Base-by-base conservation (phyloP, 2,888 invertebrate genomes). In the Eupeodes luniger region DNA sequence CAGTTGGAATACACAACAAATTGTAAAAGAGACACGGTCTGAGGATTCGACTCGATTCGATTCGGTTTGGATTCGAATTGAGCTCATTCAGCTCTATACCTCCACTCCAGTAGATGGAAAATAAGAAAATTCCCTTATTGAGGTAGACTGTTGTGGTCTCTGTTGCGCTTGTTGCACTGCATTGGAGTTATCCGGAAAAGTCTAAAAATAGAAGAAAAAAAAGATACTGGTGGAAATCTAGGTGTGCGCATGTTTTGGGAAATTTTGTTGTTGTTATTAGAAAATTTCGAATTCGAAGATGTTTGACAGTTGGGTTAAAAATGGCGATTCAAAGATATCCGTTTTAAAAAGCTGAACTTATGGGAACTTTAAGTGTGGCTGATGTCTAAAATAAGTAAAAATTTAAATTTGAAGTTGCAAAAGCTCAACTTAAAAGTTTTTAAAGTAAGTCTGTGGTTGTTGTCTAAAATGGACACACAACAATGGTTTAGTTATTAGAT, bases 161-260 rank as follows among this genome's bases (percentile, higher is more conserved):
- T 80, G 67, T 87, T 72, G 51, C 84, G 87, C 83, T 79, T 83
- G 86, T 83, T 83, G 83, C 79, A 69, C 70, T 67, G 53, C 34
- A 61, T 51, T 69, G 64, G 72, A 47, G 40, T 77, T 72, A 53
- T 67, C 34, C 40, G 84, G 84, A 87, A 87, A 84, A 86, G 64
- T 75, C 27, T 14, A 59, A 75, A 79, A 57, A 69, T 75, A 74
- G 44, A 74, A 27, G 51, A 53, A 51, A 57, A 51, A 57, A 69
- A 19, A 14, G 51, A n/a, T 6, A 59, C 40, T 12, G n/a, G n/a
- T 44, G 66, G 57, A 74, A 83, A 80, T 76, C 75, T 19, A 27
- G 4, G 5, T 27, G 64, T 77, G 87, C 87, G 84, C 84, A 84
- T 72, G 51, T 72, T 44, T 12, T 51, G 67, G 86, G 70, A 80